Evolutionary conservation across 2,797 vertebrate genomes (phyloP), one percentile per base, ranked within the genome.

Genomic region (Hoplostethus mediterraneus): DNA sequence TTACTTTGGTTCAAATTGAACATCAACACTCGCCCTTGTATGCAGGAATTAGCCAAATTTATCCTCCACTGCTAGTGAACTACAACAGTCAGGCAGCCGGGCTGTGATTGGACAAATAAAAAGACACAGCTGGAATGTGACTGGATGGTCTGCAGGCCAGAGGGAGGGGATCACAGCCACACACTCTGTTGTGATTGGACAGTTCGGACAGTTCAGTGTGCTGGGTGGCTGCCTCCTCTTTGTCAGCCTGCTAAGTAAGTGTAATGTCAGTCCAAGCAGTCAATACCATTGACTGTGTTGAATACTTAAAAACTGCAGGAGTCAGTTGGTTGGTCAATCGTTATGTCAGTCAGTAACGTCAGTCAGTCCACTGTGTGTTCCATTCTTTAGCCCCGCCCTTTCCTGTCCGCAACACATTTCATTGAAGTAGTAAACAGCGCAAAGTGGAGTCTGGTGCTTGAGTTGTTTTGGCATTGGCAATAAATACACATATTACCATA

Each of bases 1-100:
- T 91, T 86, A 94, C 91, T 95, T 93, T 94, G 91, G 93, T 93
- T 90, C 89, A 90, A 79, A 93, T 87, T 77, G 42, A 90, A 90
- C 73, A 63, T 74, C 63, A 71, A 81, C 77, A 87, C 79, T 44
- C 60, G 70, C 76, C 67, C 69, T 63, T 68, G 63, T 8, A 72
- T 25, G 4, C 2, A 74, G 65, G 64, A 70, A 72, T 48, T 36
- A 60, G 63, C 70, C 68, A 53, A 57, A 77, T 55, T 5, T 59
- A 65, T 64, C 61, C 68, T 80, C 71, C 81, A 75, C 84, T 74
- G 80, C 70, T 73, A 76, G 11, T 76, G 61, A 75, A 67, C 67
- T 71, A 78, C 75, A 88, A 84, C 87, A 83, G 85, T 89, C 77
- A 70, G 63, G 73, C 65, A 81, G 75, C 75, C 25, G 28, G 63